Percentiles rank a stretch among this genome's conserved stretches.
phyloP scores from a whole-genome alignment of 37 sponge, comb jelly and placozoan genomes.

The Eunapius fragilis region DNA sequence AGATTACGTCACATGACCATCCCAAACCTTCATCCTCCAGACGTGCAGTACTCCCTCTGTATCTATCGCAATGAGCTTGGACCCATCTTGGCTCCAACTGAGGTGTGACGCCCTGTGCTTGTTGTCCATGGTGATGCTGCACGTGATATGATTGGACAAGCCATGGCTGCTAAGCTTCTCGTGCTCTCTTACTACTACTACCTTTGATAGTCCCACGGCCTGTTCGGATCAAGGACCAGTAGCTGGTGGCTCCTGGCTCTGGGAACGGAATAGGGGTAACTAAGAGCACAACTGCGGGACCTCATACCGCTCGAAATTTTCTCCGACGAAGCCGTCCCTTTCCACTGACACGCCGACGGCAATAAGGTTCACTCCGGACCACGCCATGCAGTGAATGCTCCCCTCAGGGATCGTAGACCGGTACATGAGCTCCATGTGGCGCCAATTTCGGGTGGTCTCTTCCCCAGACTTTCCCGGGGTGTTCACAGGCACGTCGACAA shows the following conservation, averaged over 20 bases:
- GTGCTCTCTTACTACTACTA: not conserved
- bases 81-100: slow-evolving; percentile 49
- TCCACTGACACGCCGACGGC: slow-evolving; percentile 60
- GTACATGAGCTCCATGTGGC: slow-evolving; percentile 66
- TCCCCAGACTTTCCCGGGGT: not conserved
- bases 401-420: slow-evolving; percentile 20
- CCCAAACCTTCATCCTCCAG: slow-evolving; percentile 66
- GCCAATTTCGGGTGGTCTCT: not conserved
- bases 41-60: slow-evolving; percentile 25
- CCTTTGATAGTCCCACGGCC: slow-evolving; percentile 71
- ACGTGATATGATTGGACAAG: not conserved
- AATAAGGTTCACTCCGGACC: slow-evolving; percentile 59
- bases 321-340: slow-evolving; percentile 14
- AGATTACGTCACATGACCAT: not conserved
- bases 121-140: slow-evolving; percentile 32
- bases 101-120: slow-evolving; percentile 20
- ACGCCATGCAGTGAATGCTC: slow-evolving; percentile 45
- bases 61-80: slow-evolving; percentile 38
- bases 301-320: slow-evolving; percentile 38
- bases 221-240: slow-evolving; percentile 57
- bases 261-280: not conserved
- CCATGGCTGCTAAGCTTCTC: not conserved
- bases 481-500: not conserved
- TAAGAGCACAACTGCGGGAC: not conserved
- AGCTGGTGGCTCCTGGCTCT: slow-evolving; percentile 43